phyloP scores from a whole-genome alignment of 2,797 vertebrate species.

The Gobio occitaniae region DNA sequence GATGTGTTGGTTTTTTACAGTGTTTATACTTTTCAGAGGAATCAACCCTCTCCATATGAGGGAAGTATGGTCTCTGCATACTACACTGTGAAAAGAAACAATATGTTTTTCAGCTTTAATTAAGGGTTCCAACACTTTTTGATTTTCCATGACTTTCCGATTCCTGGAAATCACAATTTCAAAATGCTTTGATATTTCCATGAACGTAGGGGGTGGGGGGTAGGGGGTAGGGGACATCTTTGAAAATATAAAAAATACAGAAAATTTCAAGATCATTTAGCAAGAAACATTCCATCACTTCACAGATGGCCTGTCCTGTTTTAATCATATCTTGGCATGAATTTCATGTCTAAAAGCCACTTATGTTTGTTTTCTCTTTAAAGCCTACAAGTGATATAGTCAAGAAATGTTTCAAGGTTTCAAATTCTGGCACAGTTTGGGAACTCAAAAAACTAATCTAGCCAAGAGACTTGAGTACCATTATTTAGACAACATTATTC shows the following conservation, averaged over 20 bases:
- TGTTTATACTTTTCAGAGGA: neutral
- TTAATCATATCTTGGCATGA: constrained; percentile 28
- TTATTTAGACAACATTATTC: neutral
- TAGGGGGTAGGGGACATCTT: neutral
- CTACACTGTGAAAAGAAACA: constrained; percentile 12
- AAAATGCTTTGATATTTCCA: neutral
- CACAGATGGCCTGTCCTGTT: constrained; percentile 15
- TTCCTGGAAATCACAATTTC: neutral
- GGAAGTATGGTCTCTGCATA: neutral
- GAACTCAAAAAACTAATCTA: neutral
- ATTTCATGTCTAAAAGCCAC: constrained; percentile 24
- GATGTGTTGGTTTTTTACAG: neutral
- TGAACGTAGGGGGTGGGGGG: too few relatives aligned
- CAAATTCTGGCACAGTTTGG: constrained; percentile 1
- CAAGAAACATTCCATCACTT: neutral
- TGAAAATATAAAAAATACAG: constrained; percentile 17
- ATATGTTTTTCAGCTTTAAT: constrained; percentile 17
- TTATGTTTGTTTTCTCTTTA: constrained; percentile 2
- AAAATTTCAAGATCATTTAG: neutral
- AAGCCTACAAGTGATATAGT: constrained; percentile 10
- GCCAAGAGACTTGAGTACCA: neutral
- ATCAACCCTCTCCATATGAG: neutral
- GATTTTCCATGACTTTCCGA: neutral
- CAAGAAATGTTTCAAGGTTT: constrained; percentile 25
- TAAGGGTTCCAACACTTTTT: constrained; percentile 6